phyloP scores from a whole-genome alignment of 2,797 vertebrate genomes.

The Periparus ater region DNA sequence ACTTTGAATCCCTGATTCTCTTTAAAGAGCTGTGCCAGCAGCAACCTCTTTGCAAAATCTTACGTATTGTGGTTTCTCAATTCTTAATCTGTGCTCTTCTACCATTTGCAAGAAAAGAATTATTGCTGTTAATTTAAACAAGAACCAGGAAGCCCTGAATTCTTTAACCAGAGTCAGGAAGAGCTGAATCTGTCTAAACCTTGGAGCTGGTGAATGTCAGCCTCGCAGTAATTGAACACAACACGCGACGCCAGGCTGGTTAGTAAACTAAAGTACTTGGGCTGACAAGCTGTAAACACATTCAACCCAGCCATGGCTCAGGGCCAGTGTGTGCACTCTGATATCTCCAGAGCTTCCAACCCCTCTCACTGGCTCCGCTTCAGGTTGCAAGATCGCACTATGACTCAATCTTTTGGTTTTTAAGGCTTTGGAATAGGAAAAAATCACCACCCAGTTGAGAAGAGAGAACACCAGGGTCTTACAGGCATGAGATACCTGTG shows the following conservation, averaged over 20 bases:
- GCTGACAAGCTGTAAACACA: conserved; percentile 52
- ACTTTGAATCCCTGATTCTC: conserved; percentile 35
- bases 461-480: background rate
- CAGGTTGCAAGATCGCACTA: background rate
- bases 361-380: background rate
- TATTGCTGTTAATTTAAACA: conserved; percentile 26
- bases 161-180: background rate
- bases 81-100: background rate
- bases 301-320: background rate
- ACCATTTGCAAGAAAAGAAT: conserved; percentile 15
- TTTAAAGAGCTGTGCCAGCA: conserved; percentile 6
- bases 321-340: background rate
- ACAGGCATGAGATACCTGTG: background rate
- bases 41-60: conserved; percentile 1
- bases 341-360: background rate
- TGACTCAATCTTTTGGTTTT: background rate
- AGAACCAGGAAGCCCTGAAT: background rate
- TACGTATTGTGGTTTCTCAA: background rate
- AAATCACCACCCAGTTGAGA: background rate
- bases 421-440: background rate
- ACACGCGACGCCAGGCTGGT: conserved; percentile 29
- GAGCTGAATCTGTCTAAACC: conserved; percentile 15
- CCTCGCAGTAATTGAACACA: conserved; percentile 31
- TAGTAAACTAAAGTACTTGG: conserved; percentile 10
- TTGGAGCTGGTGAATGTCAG: conserved; percentile 11